A percentile compares a stretch with the other conserved stretches of the same genome.
Conservation (phyloP, 2,888 invertebrate genomes). For the Plebejus argus region DNA sequence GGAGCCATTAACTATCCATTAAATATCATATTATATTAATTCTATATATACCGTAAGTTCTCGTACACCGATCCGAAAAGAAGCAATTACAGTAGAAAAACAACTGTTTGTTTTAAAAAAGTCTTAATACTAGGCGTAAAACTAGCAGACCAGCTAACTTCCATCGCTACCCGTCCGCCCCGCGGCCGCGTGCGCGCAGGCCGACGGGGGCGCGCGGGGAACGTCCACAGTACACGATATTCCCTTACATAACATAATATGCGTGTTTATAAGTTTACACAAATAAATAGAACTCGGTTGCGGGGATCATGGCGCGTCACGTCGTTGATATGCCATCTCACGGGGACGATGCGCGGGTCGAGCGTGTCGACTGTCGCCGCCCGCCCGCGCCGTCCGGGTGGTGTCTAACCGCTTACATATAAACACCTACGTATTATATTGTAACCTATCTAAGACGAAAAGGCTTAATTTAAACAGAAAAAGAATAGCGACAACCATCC, state of each 20-base stretch:
- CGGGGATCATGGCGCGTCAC: slow-evolving; percentile 37
- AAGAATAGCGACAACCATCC: slow-evolving; percentile 63
- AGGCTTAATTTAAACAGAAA: slow-evolving; percentile 60
- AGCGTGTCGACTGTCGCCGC: slow-evolving; percentile 22
- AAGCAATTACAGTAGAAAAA: slow-evolving; percentile 71
- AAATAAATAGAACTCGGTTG: slow-evolving; percentile 33
- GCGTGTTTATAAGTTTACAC: slow-evolving; percentile 49
- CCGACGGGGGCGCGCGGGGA: slow-evolving; percentile 54
- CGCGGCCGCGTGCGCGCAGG: slow-evolving; percentile 31
- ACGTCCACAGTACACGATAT: slow-evolving; percentile 51
- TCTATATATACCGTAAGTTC: slow-evolving; percentile 56
- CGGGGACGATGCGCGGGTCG: neutral
- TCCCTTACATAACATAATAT: slow-evolving; percentile 59
- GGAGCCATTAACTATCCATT: slow-evolving; percentile 62
- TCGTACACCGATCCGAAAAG: slow-evolving; percentile 71
- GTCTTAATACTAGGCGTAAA: slow-evolving; percentile 67
- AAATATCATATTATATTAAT: slow-evolving; percentile 60
- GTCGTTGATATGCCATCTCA: slow-evolving; percentile 43
- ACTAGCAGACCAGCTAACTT: slow-evolving; percentile 69
- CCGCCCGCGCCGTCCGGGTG: slow-evolving; percentile 37
- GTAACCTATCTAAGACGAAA: slow-evolving; percentile 74
- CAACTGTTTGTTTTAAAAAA: slow-evolving; percentile 64
- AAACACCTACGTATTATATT: slow-evolving; percentile 68
- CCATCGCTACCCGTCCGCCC: slow-evolving; percentile 57
- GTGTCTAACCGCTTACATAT: slow-evolving; percentile 55